phyloP scores from a whole-genome alignment of 1,140 invertebrate genomes.

The Orius insidiosus region DNA sequence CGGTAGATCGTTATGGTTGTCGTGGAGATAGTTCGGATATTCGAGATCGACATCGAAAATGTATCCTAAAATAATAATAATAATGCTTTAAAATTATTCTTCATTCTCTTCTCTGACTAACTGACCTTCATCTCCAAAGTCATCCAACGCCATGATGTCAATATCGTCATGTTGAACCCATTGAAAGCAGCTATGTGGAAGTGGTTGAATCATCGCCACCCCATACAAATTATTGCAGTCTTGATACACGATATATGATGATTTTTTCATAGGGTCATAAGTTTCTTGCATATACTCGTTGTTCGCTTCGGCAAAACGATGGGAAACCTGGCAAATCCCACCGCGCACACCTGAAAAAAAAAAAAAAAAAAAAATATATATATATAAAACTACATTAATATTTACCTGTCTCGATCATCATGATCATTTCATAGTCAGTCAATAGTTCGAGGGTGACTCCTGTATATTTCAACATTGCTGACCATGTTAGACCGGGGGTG shows the following conservation, averaged over 20 bases:
- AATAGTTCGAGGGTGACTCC: conserved; percentile 13
- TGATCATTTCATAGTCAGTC: conserved; percentile 22
- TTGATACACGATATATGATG: no score
- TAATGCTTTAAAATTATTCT: background rate
- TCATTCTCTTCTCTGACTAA: no score
- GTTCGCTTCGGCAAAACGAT: background rate
- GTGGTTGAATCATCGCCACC: background rate
- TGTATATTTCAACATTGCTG: conserved; percentile 8
- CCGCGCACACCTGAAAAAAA: background rate
- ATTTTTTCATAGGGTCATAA: no score
- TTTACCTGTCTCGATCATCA: conserved; percentile 21
- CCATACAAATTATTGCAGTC: conserved; percentile 2
- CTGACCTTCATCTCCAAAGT: background rate
- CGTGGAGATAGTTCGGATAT: conserved; percentile 20
- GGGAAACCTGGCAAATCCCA: background rate
- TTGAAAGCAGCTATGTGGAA: background rate
- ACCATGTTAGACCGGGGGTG: conserved; percentile 4
- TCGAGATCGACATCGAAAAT: conserved; percentile 21
- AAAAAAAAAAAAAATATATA: no score
- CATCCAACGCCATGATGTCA: background rate
- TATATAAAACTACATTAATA: no score
- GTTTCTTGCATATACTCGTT: background rate
- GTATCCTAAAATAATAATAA: conserved; percentile 15
- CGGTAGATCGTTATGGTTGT: conserved; percentile 26
- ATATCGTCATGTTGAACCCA: background rate